phyloP scores from a whole-genome alignment of 2,113 vertebrate species.

The Anhinga rufa region DNA sequence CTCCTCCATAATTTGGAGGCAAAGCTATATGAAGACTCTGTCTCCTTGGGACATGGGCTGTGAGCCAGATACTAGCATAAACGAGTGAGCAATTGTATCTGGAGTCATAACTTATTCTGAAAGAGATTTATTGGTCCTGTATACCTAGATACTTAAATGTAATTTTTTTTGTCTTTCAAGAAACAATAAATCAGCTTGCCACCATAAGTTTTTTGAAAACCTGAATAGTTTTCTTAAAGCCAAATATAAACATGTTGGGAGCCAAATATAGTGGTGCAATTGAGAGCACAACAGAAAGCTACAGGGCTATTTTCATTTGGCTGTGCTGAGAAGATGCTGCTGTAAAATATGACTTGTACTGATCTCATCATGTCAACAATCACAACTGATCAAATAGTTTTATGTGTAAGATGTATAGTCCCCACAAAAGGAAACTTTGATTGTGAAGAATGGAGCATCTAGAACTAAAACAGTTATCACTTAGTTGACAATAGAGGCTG shows the following conservation, averaged over 20 bases:
- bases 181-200: not conserved
- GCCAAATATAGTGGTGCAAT: not conserved
- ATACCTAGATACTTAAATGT: not conserved
- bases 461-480: rapidly evolving
- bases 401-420: not conserved
- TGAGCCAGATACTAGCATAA: not conserved
- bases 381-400: not conserved
- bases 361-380: not conserved
- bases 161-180: not conserved
- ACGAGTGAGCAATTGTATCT: not conserved
- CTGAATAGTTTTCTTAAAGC: not conserved
- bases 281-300: not conserved
- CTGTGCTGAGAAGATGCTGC: not conserved
- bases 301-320: not conserved
- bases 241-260: not conserved
- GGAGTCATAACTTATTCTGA: not conserved
- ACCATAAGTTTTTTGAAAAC: not conserved
- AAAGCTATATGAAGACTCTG: not conserved
- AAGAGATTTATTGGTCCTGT: not conserved
- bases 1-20: not conserved
- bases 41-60: not conserved
- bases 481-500: not conserved
- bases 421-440: not conserved
- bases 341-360: not conserved
- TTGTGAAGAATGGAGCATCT: not conserved